A percentile compares a stretch with the other conserved stretches of the same genome.
These are phyloP conservation scores for Orycteropus afer DNA, from an alignment of 2,113 vertebrate genomes.

Conservation along the genomic window DNA sequence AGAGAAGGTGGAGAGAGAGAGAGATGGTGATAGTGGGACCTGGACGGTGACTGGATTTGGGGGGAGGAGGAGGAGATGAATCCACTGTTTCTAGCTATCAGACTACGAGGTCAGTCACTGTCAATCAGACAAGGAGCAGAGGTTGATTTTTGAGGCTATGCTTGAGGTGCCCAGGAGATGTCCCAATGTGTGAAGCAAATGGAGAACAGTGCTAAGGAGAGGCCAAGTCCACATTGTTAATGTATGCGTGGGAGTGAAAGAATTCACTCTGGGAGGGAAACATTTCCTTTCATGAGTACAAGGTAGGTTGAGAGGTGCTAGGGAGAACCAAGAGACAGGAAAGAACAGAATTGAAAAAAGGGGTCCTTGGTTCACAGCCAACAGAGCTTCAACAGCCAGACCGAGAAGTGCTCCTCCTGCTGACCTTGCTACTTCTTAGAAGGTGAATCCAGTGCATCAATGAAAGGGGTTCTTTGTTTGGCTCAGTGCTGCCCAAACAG, in stretches of 20 bases:
- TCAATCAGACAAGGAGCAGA: neutral
- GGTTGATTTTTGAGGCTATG: neutral
- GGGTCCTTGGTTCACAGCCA: neutral
- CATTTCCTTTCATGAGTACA: neutral
- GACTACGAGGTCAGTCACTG: neutral
- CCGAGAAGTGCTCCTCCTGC: neutral
- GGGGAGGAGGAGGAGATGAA: neutral
- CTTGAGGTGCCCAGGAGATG: neutral
- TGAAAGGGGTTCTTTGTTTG: neutral
- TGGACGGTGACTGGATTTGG: neutral
- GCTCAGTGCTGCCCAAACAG: neutral
- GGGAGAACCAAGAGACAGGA: neutral
- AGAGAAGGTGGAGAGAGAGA: neutral
- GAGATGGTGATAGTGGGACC: neutral
- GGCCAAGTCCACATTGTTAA: neutral
- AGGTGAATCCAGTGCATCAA: neutral
- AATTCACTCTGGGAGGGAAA: neutral
- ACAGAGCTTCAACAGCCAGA: neutral
- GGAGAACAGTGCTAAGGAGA: neutral
- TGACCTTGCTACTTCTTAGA: neutral
- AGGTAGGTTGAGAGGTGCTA: neutral
- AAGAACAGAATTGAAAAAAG: neutral
- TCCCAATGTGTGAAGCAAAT: neutral
- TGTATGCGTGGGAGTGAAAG: neutral
- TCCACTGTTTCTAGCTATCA: neutral